These are phyloP conservation scores for Tetraodon nigroviridis DNA, from an alignment of 2,113 vertebrate genomes.

Conservation along the genomic window DNA sequence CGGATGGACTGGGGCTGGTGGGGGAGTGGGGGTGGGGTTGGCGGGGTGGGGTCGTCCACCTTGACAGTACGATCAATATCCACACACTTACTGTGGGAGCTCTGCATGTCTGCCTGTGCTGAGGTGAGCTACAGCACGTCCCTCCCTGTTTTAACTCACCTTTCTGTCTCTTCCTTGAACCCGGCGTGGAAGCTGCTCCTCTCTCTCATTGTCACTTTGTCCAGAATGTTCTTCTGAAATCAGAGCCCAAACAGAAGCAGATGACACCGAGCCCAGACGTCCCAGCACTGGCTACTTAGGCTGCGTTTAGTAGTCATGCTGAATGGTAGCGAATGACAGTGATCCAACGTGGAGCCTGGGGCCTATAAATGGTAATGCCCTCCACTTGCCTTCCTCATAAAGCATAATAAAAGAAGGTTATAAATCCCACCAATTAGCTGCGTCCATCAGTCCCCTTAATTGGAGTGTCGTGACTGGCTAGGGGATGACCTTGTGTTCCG, in stretches of 20 bases:
- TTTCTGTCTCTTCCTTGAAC: constrained; percentile 22
- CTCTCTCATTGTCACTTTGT: too few relatives aligned
- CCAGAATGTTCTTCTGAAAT: too few relatives aligned
- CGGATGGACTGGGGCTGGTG: constrained; percentile 76
- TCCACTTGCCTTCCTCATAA: constrained; percentile 78
- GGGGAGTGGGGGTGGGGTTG: constrained; percentile 28
- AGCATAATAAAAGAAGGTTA: constrained; percentile 77
- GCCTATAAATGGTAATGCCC: constrained; percentile 79
- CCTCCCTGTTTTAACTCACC: constrained; percentile 13
- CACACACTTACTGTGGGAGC: constrained; percentile 69
- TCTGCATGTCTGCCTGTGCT: constrained; percentile 37
- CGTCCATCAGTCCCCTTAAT: constrained; percentile 80
- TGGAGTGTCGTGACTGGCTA: constrained; percentile 76
- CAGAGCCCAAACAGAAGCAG: constrained; percentile 1
- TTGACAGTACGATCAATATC: constrained; percentile 80
- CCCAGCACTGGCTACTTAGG: constrained; percentile 4
- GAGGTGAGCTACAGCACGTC: constrained; percentile 12
- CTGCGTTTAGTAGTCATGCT: constrained; percentile 29
- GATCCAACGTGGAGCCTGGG: constrained; percentile 65
- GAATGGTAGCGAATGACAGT: constrained; percentile 53
- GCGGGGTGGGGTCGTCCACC: constrained; percentile 64
- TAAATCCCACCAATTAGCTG: constrained; percentile 81
- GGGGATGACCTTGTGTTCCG: constrained; percentile 75
- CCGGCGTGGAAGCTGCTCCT: not conserved
- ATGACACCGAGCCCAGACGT: constrained; percentile 3